Evolutionary conservation across 2,888 invertebrate genomes (phyloP).

Genomic region (Epiblema foenella): DNA sequence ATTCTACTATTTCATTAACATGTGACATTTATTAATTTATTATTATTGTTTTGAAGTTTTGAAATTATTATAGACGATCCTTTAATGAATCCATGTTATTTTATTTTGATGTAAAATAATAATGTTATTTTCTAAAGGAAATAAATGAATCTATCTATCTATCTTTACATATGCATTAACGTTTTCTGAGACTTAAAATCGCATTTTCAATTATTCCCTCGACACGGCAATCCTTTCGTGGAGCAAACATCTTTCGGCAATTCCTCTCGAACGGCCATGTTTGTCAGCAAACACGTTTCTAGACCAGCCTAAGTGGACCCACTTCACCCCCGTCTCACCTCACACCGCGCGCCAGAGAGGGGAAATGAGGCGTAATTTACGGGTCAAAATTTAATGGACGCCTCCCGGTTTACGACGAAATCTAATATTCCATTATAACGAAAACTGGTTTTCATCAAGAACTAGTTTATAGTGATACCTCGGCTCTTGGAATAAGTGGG

Average conservation of each 20-base stretch:
- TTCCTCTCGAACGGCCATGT: conserved; percentile 64
- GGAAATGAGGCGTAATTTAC: conserved; percentile 55
- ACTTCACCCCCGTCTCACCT: conserved; percentile 44
- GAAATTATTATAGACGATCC: too few species aligned
- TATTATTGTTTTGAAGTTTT: too few species aligned
- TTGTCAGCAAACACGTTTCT: conserved; percentile 64
- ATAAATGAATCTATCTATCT: too few species aligned
- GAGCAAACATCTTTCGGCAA: conserved; percentile 69
- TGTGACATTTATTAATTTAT: too few species aligned
- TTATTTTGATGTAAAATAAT: too few species aligned
- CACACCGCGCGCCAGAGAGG: conserved; percentile 40
- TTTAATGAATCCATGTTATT: too few species aligned
- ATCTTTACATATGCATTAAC: not conserved
- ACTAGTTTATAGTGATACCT: conserved; percentile 66
- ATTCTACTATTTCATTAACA: too few species aligned
- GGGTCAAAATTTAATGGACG: conserved; percentile 67
- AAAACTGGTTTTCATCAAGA: conserved; percentile 66
- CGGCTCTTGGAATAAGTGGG: conserved; percentile 54
- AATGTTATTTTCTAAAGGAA: too few species aligned
- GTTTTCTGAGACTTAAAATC: conserved; percentile 11
- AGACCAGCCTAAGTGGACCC: conserved; percentile 58
- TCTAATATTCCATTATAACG: conserved; percentile 79
- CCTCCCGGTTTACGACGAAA: conserved; percentile 68
- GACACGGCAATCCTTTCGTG: conserved; percentile 37
- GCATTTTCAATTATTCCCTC: conserved; percentile 33